Conservation (phyloP, 1,140 invertebrate genomes). For the Neodiprion virginianus region DNA sequence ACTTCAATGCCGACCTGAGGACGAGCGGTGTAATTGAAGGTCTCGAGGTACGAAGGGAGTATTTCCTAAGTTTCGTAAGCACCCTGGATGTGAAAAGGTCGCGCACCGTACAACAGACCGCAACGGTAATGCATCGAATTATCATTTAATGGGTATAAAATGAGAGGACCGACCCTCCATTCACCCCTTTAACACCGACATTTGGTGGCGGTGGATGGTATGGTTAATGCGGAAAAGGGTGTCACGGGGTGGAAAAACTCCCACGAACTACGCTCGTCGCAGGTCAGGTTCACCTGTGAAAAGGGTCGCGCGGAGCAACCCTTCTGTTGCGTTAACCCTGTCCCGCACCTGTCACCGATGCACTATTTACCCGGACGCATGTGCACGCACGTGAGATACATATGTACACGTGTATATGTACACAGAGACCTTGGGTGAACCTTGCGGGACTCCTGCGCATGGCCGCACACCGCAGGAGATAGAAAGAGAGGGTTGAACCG, state of each 20-base stretch:
- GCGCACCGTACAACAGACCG: neutral
- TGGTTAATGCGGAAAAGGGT: neutral
- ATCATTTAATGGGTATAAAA: neutral
- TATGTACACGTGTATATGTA: neutral
- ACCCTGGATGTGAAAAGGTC: too few species aligned
- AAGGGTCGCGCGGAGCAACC: slow-evolving; percentile 13
- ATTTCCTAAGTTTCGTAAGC: too few species aligned
- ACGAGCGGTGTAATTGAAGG: too few species aligned
- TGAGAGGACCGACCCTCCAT: neutral
- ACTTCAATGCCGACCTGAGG: too few species aligned
- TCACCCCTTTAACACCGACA: neutral
- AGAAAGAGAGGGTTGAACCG: neutral
- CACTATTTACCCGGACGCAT: neutral
- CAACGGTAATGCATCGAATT: neutral
- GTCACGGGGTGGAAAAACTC: slow-evolving; percentile 10
- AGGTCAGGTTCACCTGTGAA: slow-evolving; percentile 20
- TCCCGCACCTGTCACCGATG: slow-evolving; percentile 17
- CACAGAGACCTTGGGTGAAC: neutral
- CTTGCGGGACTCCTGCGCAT: neutral
- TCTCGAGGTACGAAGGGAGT: too few species aligned
- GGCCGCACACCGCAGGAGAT: neutral
- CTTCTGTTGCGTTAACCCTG: slow-evolving; percentile 17
- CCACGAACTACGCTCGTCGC: neutral
- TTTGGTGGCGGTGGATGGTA: neutral
- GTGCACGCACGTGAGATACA: slow-evolving; percentile 8